Base-by-base conservation (phyloP, 53 echinoderm and acorn worm species). In the Apostichopus leukothele region DNA sequence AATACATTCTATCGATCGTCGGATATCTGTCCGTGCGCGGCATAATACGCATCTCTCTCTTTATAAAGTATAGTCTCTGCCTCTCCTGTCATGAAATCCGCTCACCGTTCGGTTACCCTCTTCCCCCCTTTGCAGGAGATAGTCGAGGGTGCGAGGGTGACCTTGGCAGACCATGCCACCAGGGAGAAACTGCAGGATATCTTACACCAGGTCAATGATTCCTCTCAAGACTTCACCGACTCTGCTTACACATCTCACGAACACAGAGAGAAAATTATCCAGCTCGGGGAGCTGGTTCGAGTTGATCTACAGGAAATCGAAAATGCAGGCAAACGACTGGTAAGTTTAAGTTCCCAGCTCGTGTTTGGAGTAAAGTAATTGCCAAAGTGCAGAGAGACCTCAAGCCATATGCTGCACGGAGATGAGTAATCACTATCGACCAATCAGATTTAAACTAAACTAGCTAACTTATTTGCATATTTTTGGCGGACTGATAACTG, bases 241-340 rank as follows among this genome's bases (percentile, higher is more conserved):
- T 99, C 96, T 0, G 96, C 99, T 63, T 99, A 99, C 85, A 98
- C 99, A 5, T 96, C 96, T 6, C 99, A 99, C 78, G 95, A 99
- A 84, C 99, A 99, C 54, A 75, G 99, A 39, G 99, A 99, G 80
- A 90, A 91, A 54, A 99, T 99, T 50, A 90, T 99, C n/a, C 90
- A 89, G 7, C 75, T 95, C 79, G 90, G 93, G 74, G 93, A 93
- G 76, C 80, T 90, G 88, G 94, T 90, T 6, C 94, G 88, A 77
- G 86, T 90, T 21, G 96, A 96, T 67, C 90, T 96, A 0, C 83
- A 89, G 61, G 89, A 89, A 16, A 91, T 99, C 6, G 91, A 92
- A 25, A 89, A 92, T 55, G 89, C 93, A 26, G 94, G 96, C 7
- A 80, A 83, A 79, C 87, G 89, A 18, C 89, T 99, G 89, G 94